phyloP scores from a whole-genome alignment of 2,113 vertebrate species.

The Meriones unguiculatus region DNA sequence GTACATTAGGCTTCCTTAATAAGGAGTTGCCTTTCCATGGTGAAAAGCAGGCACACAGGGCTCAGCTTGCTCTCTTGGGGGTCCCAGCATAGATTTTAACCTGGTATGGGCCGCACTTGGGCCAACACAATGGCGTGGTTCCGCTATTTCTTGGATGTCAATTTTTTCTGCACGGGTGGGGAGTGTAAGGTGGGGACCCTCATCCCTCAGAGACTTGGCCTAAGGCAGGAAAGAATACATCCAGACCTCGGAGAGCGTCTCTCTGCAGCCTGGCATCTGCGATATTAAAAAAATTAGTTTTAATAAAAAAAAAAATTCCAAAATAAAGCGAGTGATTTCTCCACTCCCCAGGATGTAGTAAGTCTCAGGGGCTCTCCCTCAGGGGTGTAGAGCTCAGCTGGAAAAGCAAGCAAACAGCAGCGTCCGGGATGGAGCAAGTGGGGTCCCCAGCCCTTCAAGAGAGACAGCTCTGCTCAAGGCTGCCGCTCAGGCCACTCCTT shows the following conservation, averaged over 20 bases:
- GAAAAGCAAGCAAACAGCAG: constrained; percentile 59
- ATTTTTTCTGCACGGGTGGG: constrained; percentile 1
- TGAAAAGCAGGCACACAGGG: constrained; percentile 16
- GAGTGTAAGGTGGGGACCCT: background rate
- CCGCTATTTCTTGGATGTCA: background rate
- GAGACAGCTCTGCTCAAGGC: background rate
- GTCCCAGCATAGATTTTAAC: background rate
- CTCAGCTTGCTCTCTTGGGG: constrained; percentile 23
- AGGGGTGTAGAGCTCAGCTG: constrained; percentile 55
- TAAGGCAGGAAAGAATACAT: constrained; percentile 61
- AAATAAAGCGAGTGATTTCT: constrained; percentile 81
- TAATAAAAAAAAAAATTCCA: constrained; percentile 73
- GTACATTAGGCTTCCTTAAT: background rate
- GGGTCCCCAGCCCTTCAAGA: fast-evolving
- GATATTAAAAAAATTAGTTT: constrained; percentile 78
- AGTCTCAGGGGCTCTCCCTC: constrained; percentile 54
- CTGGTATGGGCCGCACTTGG: background rate
- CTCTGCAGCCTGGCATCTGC: constrained; percentile 64
- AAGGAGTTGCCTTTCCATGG: background rate
- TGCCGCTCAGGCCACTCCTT: fast-evolving
- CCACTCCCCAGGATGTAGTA: constrained; percentile 43
- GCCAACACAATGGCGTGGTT: background rate
- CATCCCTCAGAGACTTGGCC: background rate
- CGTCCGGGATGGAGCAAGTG: background rate
- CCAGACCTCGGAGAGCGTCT: constrained; percentile 37